These are phyloP conservation scores for Oncorhynchus keta DNA, from an alignment of 2,113 vertebrate genomes.

Conservation along the genomic window DNA sequence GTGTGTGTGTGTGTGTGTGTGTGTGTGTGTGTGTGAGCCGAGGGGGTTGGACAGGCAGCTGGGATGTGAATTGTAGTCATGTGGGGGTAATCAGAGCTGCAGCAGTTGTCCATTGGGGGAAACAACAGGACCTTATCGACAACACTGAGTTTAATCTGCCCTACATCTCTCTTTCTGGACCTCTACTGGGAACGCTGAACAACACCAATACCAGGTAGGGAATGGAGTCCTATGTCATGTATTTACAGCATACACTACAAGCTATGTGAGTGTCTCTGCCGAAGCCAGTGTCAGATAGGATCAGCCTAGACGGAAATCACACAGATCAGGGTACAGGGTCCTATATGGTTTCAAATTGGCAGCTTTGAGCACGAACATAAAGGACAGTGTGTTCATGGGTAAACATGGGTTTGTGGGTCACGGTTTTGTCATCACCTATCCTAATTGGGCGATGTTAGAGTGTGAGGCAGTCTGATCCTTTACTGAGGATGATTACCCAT, in stretches of 20 bases:
- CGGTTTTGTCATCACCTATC: constrained; percentile 8
- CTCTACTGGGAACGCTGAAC: neutral
- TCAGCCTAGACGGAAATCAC: too few species aligned
- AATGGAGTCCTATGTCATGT: neutral
- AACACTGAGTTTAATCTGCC: neutral
- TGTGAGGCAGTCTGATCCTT: constrained; percentile 3
- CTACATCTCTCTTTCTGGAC: neutral
- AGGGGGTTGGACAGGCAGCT: neutral
- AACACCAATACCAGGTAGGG: neutral
- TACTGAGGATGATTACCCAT: constrained; percentile 20
- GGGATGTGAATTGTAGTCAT: neutral
- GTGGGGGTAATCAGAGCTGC: neutral
- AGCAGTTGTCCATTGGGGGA: neutral
- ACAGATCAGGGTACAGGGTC: neutral
- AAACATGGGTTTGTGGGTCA: neutral
- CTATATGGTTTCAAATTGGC: neutral
- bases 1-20: neutral
- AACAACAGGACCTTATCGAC: neutral
- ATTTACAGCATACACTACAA: neutral
- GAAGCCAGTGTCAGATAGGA: neutral
- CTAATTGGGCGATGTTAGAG: neutral
- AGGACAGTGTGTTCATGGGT: neutral
- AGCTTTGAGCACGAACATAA: neutral
- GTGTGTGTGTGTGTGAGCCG: neutral
- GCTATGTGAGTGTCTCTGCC: neutral